Conservation (phyloP, 2,113 vertebrate genomes). For the Nestor notabilis region DNA sequence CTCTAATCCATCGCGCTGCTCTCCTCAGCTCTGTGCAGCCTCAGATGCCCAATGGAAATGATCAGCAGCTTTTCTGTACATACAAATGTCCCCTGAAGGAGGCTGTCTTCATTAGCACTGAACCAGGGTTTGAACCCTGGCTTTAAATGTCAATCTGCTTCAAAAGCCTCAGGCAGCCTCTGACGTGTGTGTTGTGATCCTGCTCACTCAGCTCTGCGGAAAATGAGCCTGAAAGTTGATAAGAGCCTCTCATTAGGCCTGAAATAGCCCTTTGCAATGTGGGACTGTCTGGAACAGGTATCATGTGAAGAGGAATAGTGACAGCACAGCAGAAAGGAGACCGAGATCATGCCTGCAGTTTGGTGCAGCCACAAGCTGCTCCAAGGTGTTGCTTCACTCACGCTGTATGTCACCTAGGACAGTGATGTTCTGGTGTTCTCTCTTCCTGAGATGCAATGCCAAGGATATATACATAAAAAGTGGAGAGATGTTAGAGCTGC, state of each 20-base stretch:
- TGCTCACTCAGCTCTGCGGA: neutral
- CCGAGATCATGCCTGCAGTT: neutral
- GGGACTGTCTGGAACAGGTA: neutral
- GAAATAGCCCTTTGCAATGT: slow-evolving; percentile 24
- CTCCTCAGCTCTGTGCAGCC: neutral
- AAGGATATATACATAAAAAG: neutral
- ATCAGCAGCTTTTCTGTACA: neutral
- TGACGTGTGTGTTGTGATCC: neutral
- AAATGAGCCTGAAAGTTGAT: slow-evolving; percentile 37
- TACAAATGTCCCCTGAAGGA: neutral
- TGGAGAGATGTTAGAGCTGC: neutral
- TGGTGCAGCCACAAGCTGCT: neutral
- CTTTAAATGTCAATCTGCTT: neutral
- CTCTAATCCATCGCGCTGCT: neutral
- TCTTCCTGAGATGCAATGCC: neutral
- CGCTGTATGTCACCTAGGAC: neutral
- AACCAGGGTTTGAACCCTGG: neutral
- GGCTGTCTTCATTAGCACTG: neutral
- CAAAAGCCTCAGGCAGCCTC: neutral
- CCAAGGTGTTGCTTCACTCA: neutral
- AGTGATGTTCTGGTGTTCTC: neutral
- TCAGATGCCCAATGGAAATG: neutral
- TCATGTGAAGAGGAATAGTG: neutral
- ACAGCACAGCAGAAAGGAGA: slow-evolving; percentile 10
- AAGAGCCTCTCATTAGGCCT: slow-evolving; percentile 2